Percentiles rank a stretch among this genome's conserved stretches.
phyloP scores from a whole-genome alignment of 2,113 vertebrate species.

The Trogon melanurus region DNA sequence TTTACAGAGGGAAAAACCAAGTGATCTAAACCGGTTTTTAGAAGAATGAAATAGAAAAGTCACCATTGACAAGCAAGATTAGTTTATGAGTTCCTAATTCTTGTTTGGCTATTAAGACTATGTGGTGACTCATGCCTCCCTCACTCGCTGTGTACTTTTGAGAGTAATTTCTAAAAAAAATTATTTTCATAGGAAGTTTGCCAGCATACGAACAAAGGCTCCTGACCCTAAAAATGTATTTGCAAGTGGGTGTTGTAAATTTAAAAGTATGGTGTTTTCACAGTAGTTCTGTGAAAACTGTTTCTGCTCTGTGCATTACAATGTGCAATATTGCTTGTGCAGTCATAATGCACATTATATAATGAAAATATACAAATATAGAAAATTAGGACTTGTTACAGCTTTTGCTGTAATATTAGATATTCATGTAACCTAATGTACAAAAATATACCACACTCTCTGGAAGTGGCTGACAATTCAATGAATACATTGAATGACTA shows the following conservation, averaged over 20 bases:
- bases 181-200: neutral
- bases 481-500: constrained; percentile 10
- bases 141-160: neutral
- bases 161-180: constrained; percentile 16
- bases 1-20: neutral
- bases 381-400: neutral
- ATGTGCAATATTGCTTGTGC: neutral
- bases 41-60: neutral
- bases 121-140: constrained; percentile 11
- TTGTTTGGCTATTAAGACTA: neutral
- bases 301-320: neutral
- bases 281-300: neutral
- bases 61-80: constrained; percentile 1
- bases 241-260: constrained; percentile 27
- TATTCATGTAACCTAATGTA: neutral
- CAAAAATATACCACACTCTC: neutral
- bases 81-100: constrained; percentile 3
- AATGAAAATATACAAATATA: neutral
- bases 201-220: neutral
- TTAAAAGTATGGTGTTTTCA: constrained; percentile 3
- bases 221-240: constrained; percentile 31
- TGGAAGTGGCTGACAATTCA: neutral
- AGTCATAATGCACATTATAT: neutral
- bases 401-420: neutral
- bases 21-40: neutral